Percentiles rank a stretch among this genome's conserved stretches.
These are phyloP conservation scores for Bradypus variegatus DNA, from an alignment of 2,797 vertebrate species.

Conservation along the genomic window DNA sequence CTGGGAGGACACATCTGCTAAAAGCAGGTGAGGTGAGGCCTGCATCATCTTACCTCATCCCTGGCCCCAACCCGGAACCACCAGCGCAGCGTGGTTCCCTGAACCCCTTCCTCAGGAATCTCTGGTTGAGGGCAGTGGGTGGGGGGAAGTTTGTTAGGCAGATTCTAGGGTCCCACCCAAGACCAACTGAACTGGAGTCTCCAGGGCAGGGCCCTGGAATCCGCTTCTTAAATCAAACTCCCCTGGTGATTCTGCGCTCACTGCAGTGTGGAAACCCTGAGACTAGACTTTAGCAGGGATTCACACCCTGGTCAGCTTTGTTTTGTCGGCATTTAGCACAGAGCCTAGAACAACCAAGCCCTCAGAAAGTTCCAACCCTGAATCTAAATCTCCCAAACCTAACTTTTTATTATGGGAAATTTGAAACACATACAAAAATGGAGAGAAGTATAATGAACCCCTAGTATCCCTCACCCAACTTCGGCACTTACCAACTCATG, in stretches of 20 bases:
- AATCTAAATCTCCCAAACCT: neutral
- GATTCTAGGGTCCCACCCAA: neutral
- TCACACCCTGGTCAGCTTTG: neutral
- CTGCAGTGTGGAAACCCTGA: neutral
- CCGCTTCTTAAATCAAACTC: neutral
- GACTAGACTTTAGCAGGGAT: neutral
- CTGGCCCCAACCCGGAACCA: neutral
- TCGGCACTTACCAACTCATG: neutral
- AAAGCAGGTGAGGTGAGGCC: neutral
- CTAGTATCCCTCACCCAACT: neutral
- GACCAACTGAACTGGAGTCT: neutral
- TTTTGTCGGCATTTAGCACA: neutral
- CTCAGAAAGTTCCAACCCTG: neutral
- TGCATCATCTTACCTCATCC: neutral
- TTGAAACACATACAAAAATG: neutral
- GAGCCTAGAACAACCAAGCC: neutral
- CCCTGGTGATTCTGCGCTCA: neutral
- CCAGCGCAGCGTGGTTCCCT: neutral
- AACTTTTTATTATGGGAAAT: neutral
- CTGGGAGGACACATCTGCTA: neutral
- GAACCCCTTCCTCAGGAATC: neutral
- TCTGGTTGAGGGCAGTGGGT: neutral
- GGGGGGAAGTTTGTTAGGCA: neutral
- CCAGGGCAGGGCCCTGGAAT: neutral
- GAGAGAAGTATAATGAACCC: neutral